Evolutionary conservation across 1,140 invertebrate genomes (phyloP).

Genomic region (Armadillidium nasatum): DNA sequence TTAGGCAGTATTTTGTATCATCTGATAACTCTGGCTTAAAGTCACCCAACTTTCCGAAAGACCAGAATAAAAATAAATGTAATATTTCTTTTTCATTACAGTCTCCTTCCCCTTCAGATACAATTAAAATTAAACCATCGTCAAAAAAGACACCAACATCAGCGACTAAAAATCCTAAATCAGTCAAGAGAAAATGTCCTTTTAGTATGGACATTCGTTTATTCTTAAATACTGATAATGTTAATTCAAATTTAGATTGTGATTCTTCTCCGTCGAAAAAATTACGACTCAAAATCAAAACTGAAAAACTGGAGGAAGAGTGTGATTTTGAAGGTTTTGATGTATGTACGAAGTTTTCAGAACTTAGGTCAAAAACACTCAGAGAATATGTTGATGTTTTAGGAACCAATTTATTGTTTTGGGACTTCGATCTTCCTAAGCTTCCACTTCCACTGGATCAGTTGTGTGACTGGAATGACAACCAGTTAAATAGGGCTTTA

Average conservation of each 20-base stretch:
- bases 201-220: background rate
- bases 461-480: slow-evolving; percentile 26
- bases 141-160: no score
- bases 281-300: background rate
- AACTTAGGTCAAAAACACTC: slow-evolving; percentile 14
- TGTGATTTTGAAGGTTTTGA: slow-evolving; percentile 25
- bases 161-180: background rate
- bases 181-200: background rate
- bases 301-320: background rate
- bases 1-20: no score
- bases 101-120: no score
- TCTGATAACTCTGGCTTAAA: no score
- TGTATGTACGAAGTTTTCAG: background rate
- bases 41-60: no score
- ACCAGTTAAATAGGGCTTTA: slow-evolving; percentile 17
- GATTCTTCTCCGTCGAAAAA: slow-evolving; percentile 17
- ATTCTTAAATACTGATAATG: background rate
- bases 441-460: slow-evolving; percentile 22
- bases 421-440: background rate
- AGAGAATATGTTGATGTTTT: slow-evolving; percentile 8
- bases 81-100: no score
- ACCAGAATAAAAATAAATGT: no score
- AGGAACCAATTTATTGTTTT: slow-evolving; percentile 20
- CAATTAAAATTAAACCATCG: no score
- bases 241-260: background rate